phyloP scores from a whole-genome alignment of 2,888 invertebrate species.

The Clistopyga incitator region DNA sequence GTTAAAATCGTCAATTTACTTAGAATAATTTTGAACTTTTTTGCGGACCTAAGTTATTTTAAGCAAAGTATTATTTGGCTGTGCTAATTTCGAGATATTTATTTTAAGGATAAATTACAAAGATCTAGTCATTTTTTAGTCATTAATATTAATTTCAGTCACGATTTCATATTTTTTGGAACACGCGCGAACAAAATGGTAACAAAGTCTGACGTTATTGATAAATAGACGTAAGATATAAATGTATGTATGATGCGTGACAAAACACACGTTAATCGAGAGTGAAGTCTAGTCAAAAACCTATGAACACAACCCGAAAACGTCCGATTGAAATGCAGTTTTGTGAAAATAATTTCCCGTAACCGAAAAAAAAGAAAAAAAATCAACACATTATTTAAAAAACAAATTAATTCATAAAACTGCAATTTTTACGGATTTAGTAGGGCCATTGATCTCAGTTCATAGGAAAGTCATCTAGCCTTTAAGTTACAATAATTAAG shows the following conservation, averaged over 20 bases:
- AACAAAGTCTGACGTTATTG: slow-evolving; percentile 10
- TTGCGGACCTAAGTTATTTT: slow-evolving; percentile 23
- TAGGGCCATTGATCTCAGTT: slow-evolving; percentile 70
- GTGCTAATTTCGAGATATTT: slow-evolving; percentile 51
- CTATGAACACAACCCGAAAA: slow-evolving; percentile 68
- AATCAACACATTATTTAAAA: neutral
- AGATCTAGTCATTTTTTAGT: slow-evolving; percentile 39
- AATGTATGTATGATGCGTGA: slow-evolving; percentile 38
- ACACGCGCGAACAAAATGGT: slow-evolving; percentile 6
- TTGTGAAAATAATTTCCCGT: slow-evolving; percentile 22
- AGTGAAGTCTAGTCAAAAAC: slow-evolving; percentile 71
- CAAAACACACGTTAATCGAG: slow-evolving; percentile 58
- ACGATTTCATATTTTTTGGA: neutral
- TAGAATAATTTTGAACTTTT: slow-evolving; percentile 16
- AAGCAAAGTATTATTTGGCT: slow-evolving; percentile 59
- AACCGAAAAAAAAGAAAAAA: neutral
- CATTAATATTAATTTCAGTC: neutral
- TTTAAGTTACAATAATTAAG: slow-evolving; percentile 38
- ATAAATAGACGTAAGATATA: slow-evolving; percentile 34
- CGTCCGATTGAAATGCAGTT: slow-evolving; percentile 18
- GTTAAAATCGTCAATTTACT: slow-evolving; percentile 8
- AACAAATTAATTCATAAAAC: slow-evolving; percentile 17
- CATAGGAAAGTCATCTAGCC: slow-evolving; percentile 62
- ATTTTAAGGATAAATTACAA: neutral
- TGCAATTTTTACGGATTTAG: slow-evolving; percentile 43